Percentiles rank a stretch among this genome's conserved stretches.
phyloP scores from a whole-genome alignment of 1,140 invertebrate species.

The Trichoplusia ni region DNA sequence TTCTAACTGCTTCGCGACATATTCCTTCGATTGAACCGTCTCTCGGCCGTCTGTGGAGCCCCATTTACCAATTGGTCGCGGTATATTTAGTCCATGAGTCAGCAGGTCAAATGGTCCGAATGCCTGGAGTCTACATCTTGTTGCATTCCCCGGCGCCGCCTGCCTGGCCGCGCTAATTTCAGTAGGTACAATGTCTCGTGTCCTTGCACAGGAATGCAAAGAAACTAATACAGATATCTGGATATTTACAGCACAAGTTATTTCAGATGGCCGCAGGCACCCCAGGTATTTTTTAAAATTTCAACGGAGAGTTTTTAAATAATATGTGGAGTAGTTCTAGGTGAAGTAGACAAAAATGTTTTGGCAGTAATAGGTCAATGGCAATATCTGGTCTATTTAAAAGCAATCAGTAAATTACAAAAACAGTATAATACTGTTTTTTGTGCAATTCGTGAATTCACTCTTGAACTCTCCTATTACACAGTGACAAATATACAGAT shows the following conservation, averaged over 20 bases:
- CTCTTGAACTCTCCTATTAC: too few species aligned
- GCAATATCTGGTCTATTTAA: too few species aligned
- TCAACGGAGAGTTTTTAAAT: not conserved
- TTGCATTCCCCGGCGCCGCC: conserved; percentile 4
- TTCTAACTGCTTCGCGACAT: too few species aligned
- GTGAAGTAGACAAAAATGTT: too few species aligned
- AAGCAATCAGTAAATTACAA: too few species aligned
- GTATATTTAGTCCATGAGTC: conserved; percentile 7
- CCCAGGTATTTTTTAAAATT: too few species aligned
- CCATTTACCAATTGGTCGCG: conserved; percentile 3
- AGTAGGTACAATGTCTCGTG: conserved; percentile 18
- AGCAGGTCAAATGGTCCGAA: conserved; percentile 2
- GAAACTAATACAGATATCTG: not conserved
- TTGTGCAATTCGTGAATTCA: too few species aligned
- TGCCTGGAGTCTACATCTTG: not conserved
- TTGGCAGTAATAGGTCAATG: too few species aligned
- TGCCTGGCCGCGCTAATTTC: not conserved
- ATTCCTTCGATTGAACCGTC: not conserved
- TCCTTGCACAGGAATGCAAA: conserved; percentile 25
- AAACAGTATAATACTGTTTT: too few species aligned
- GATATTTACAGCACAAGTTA: conserved; percentile 1
- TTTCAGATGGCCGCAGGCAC: not conserved
- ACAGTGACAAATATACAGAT: too few species aligned
- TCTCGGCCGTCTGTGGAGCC: conserved; percentile 1
- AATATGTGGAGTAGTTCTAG: not conserved